Evolutionary conservation across 1,140 invertebrate species (phyloP).

Genomic region (Neodiprion pinetum): DNA sequence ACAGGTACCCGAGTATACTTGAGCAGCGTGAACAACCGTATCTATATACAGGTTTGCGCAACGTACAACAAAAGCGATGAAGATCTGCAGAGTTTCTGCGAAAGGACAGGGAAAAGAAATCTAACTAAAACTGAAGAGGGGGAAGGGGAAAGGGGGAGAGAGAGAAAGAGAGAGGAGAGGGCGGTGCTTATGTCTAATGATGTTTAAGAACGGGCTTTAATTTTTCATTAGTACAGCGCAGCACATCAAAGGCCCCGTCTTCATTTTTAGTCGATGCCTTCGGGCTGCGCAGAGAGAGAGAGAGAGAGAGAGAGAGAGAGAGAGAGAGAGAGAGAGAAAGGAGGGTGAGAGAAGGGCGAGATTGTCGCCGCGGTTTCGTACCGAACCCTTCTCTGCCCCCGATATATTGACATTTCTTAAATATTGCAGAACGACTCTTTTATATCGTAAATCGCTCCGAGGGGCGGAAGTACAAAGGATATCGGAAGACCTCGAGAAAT

Average conservation of each 20-base stretch:
- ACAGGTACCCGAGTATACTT: too few relatives aligned
- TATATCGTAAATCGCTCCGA: not conserved
- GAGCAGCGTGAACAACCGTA: too few relatives aligned
- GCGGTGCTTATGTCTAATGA: conserved; percentile 57
- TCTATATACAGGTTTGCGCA: too few relatives aligned
- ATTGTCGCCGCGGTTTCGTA: conserved; percentile 31
- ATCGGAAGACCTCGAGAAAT: not conserved
- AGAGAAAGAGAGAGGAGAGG: conserved; percentile 25
- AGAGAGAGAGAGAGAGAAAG: conserved; percentile 29
- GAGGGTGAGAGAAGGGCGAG: not conserved
- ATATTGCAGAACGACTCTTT: conserved; percentile 38
- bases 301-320: too few relatives aligned
- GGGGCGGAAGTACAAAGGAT: conserved; percentile 8
- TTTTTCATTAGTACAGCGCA: conserved; percentile 60
- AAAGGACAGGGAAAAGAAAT: conserved; percentile 7
- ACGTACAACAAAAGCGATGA: too few relatives aligned
- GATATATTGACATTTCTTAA: conserved; percentile 59
- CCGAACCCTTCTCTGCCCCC: conserved; percentile 35
- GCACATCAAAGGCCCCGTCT: conserved; percentile 56
- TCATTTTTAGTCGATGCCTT: conserved; percentile 57
- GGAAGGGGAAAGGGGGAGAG: conserved; percentile 10
- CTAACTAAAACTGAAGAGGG: not conserved
- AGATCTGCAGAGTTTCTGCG: too few relatives aligned
- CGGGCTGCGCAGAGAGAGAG: conserved; percentile 30
- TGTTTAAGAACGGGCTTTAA: conserved; percentile 62